Evolutionary conservation across 2,888 invertebrate genomes (phyloP), one percentile per base, ranked within the genome.

Genomic region (Tanytarsus gracilentus): DNA sequence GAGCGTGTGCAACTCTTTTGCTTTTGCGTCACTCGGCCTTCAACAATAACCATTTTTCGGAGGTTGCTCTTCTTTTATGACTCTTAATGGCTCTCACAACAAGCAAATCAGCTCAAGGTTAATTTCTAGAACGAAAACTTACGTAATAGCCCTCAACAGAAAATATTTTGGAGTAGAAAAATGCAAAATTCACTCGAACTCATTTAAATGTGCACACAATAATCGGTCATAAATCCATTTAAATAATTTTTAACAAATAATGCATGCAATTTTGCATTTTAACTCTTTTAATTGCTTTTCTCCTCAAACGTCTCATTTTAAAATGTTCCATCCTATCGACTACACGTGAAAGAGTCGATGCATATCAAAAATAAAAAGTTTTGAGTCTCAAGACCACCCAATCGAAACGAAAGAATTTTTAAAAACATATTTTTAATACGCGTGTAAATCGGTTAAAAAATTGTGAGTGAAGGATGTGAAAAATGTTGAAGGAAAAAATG

Each of bases 21-120:
- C n/a, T n/a, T n/a, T n/a, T 40, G n/a, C 21, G 9, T 40, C 21
- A 21, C 21, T 44, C 23, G 44, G 18, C 44, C 44, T 44, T 44
- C 44, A 44, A 44, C 8, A 23, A 44, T 23, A n/a, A n/a, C n/a
- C 16, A 21, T 44, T 44, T 11, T 44, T 18, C 18, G 8, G 16
- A 8, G 40, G 21, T 44, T 44, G 44, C 21, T 18, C 23, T 44
- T 44, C 11, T 21, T 44, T 33, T 11, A 44, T 44, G 44, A 44
- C 21, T 44, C 23, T 44, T n/a, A n/a, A 44, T 44, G 44, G 44
- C 7, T 36, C 36, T 14, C n/a, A 36, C 4, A 33, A 33, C 33
- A 44, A 44, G 6, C n/a, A 44, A 53, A 53, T 23, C n/a, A 33
- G 53, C 36, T 53, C 53, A 53, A 53, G 53, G 53, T 53, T 53